These are phyloP conservation scores for Syngnathus typhle DNA, from an alignment of 2,113 vertebrate genomes.

Conservation along the genomic window DNA sequence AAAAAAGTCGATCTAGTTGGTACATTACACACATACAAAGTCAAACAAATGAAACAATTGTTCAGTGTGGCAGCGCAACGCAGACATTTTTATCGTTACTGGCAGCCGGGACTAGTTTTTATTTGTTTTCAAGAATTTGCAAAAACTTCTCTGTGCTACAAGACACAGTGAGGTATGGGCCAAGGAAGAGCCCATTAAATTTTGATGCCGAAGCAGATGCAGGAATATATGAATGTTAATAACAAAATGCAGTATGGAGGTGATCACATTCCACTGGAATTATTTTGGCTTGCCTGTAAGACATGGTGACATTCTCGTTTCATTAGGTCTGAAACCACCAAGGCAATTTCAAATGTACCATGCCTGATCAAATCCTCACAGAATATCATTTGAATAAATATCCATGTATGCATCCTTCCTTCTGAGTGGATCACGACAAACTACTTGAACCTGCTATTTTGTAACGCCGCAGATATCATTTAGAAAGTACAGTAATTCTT, in stretches of 20 bases:
- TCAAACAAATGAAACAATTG: constrained; percentile 12
- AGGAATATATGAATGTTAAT: constrained; percentile 1
- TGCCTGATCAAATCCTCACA: constrained; percentile 28
- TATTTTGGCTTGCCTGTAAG: neutral
- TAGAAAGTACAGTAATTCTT: constrained; percentile 41
- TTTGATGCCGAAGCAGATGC: neutral
- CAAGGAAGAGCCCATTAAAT: neutral
- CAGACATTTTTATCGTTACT: constrained; percentile 43
- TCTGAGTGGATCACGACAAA: neutral
- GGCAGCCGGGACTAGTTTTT: neutral
- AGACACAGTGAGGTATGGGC: neutral
- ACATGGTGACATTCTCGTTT: constrained; percentile 22
- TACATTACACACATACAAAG: constrained; percentile 1
- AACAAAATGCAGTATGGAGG: neutral
- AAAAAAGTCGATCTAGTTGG: constrained; percentile 15
- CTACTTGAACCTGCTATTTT: constrained; percentile 15
- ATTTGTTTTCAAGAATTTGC: neutral
- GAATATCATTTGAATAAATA: neutral
- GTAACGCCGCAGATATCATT: constrained; percentile 47
- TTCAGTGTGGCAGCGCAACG: constrained; percentile 4
- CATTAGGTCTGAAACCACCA: constrained; percentile 61
- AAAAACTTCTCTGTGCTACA: neutral
- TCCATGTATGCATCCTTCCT: neutral
- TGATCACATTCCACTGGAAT: neutral
- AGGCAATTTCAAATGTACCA: constrained; percentile 45